A percentile compares a stretch with the other conserved stretches of the same genome.
phyloP scores from a whole-genome alignment of 2,888 invertebrate species.

The Netelia melanura region DNA sequence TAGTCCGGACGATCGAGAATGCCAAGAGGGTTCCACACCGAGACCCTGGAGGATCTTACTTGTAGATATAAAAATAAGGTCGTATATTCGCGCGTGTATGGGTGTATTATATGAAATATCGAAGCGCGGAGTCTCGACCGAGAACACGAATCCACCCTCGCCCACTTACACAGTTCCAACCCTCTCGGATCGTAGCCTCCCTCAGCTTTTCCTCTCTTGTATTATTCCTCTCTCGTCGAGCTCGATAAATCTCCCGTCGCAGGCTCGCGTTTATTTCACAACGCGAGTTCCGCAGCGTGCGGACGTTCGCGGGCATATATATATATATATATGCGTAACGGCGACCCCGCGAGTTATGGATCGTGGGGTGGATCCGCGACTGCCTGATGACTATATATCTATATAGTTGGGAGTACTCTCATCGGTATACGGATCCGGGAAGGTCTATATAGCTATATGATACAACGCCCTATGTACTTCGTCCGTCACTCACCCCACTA shows the following conservation, averaged over 20 bases:
- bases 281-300: conserved; percentile 37
- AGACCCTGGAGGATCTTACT: conserved; percentile 33
- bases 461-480: conserved; percentile 27
- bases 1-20: conserved; percentile 10
- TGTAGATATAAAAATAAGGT: conserved; percentile 26
- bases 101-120: conserved; percentile 42
- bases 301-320: conserved; percentile 31
- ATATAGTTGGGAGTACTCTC: conserved; percentile 38
- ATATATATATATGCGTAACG: conserved; percentile 5
- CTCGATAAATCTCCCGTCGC: conserved; percentile 69
- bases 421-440: conserved; percentile 50
- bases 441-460: conserved; percentile 44
- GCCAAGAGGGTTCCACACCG: conserved; percentile 13
- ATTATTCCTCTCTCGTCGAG: conserved; percentile 59
- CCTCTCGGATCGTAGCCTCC: conserved; percentile 47
- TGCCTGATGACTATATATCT: background rate
- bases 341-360: conserved; percentile 63
- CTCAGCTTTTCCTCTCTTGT: conserved; percentile 39
- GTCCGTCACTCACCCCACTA: conserved; percentile 36
- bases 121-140: conserved; percentile 22
- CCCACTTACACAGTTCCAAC: conserved; percentile 42
- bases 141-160: conserved; percentile 40
- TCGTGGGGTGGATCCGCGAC: conserved; percentile 61
- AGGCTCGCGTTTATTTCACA: conserved; percentile 61
- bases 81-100: conserved; percentile 22